Percentiles rank a stretch among this genome's conserved stretches.
Evolutionary conservation across 1,140 invertebrate species (phyloP).

Genomic region (Dermatophagoides farinae): DNA sequence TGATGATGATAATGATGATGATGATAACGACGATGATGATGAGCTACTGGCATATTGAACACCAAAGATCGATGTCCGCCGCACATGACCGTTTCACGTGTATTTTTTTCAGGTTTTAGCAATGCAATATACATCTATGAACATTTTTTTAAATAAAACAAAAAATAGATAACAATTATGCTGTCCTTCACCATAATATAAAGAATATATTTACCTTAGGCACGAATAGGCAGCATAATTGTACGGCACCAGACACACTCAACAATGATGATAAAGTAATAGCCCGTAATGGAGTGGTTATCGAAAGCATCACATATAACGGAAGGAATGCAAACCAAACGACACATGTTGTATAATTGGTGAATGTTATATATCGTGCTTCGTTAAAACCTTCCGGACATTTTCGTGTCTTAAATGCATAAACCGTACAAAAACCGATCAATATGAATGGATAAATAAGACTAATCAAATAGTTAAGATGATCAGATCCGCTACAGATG

Average conservation of each 20-base stretch:
- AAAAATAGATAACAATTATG: no score
- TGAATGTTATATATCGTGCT: slow-evolving; percentile 47
- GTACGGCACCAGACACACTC: slow-evolving; percentile 26
- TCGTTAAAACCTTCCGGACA: slow-evolving; percentile 58
- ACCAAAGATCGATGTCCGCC: neutral
- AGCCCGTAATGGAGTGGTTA: slow-evolving; percentile 29
- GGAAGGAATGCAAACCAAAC: slow-evolving; percentile 55
- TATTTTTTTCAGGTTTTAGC: slow-evolving; percentile 44
- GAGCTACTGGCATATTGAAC: neutral
- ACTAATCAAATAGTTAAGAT: slow-evolving; percentile 32
- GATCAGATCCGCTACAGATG: slow-evolving; percentile 31
- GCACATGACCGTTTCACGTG: slow-evolving; percentile 36
- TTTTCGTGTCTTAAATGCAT: slow-evolving; percentile 49
- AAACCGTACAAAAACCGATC: slow-evolving; percentile 39
- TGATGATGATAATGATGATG: neutral
- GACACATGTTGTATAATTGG: slow-evolving; percentile 52
- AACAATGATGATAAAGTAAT: slow-evolving; percentile 35
- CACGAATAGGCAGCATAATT: slow-evolving; percentile 21
- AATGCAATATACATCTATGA: slow-evolving; percentile 42
- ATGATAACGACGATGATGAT: neutral
- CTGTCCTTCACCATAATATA: no score
- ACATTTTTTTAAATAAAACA: slow-evolving; percentile 28
- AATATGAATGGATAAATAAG: slow-evolving; percentile 36
- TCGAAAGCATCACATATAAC: slow-evolving; percentile 38
- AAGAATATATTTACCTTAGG: slow-evolving; percentile 23